A percentile compares a stretch with the other conserved stretches of the same genome.
phyloP scores from a whole-genome alignment of 30 jellyfish, hydroid and myxozoan species.

The Pseudorhiza aurosa region DNA sequence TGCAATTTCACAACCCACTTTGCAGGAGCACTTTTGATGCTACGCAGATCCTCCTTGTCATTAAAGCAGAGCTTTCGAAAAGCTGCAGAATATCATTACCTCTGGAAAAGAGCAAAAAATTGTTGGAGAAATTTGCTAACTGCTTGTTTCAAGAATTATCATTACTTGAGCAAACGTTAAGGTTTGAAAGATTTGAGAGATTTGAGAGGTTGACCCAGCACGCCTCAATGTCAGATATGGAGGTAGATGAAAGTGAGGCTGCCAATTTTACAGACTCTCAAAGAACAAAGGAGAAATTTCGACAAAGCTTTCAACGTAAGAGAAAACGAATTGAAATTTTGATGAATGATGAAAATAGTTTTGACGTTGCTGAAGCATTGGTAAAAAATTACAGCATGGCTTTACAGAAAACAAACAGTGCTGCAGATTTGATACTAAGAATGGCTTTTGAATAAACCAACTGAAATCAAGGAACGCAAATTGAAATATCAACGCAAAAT shows the following conservation, averaged over 20 bases:
- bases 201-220: neutral
- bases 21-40: slow-evolving; percentile 21
- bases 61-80: neutral
- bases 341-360: neutral
- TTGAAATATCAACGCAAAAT: too few species aligned
- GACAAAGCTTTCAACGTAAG: neutral
- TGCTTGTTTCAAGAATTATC: slow-evolving; percentile 2
- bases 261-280: neutral
- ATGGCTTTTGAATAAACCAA: too few species aligned
- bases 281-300: neutral
- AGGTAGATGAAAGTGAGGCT: neutral
- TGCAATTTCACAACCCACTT: neutral
- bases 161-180: neutral
- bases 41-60: neutral
- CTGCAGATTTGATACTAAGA: slow-evolving; percentile 3
- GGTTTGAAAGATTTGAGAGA: neutral
- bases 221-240: neutral
- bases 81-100: neutral
- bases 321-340: slow-evolving; percentile 3
- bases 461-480: too few species aligned
- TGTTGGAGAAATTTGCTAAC: neutral
- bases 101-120: neutral
- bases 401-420: neutral
- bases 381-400: neutral
- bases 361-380: neutral